These are phyloP conservation scores for Colius striatus DNA, from an alignment of 2,113 vertebrate species.

Conservation along the genomic window DNA sequence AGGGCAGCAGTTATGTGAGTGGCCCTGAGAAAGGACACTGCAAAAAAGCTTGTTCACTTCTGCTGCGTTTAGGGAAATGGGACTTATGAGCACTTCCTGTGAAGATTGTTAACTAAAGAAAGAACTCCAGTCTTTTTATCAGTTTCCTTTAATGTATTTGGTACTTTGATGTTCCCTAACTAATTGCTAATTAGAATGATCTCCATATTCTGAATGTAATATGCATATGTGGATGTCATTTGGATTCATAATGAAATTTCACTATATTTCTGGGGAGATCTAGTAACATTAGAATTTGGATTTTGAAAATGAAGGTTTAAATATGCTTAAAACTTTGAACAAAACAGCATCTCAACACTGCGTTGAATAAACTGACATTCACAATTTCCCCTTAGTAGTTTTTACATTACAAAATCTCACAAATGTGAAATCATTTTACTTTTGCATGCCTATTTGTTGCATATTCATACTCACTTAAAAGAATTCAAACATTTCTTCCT, in stretches of 20 bases:
- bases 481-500: background rate
- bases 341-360: background rate
- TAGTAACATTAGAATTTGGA: background rate
- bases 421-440: background rate
- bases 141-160: background rate
- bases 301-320: background rate
- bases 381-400: background rate
- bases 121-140: background rate
- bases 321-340: background rate
- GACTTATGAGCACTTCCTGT: background rate
- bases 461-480: conserved; percentile 14
- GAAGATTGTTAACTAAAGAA: background rate
- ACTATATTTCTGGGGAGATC: background rate
- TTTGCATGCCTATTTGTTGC: background rate
- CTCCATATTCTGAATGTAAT: background rate
- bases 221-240: background rate
- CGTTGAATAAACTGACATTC: background rate
- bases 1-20: background rate
- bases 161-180: background rate
- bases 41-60: background rate
- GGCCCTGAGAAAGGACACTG: background rate
- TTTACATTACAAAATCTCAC: background rate
- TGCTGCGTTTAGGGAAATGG: background rate
- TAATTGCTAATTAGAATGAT: background rate
- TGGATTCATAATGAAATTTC: background rate